Percentiles rank a stretch among this genome's conserved stretches.
phyloP scores from a whole-genome alignment of 1,140 invertebrate species.

The Drosophila quadrilineata region DNA sequence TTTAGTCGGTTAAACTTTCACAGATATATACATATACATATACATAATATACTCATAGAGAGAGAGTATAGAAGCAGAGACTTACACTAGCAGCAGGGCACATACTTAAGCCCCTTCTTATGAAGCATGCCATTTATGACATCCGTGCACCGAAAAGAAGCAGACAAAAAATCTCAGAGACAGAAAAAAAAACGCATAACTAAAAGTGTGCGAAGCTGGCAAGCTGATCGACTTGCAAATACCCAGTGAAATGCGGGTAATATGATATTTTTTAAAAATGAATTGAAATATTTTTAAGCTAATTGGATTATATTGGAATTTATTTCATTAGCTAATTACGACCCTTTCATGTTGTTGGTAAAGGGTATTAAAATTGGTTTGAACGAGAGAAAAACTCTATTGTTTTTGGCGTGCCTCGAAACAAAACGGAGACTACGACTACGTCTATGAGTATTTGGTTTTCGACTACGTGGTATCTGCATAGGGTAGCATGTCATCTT shows the following conservation, averaged over 20 bases:
- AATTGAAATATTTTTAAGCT: no score
- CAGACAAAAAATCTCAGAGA: conserved; percentile 3
- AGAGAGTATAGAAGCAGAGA: neutral
- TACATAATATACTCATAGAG: conserved; percentile 1
- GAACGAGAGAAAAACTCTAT: conserved; percentile 13
- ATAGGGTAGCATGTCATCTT: conserved; percentile 2
- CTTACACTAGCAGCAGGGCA: conserved; percentile 18
- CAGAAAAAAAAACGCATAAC: neutral
- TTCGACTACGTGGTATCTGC: neutral
- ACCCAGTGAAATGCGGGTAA: neutral
- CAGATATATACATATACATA: neutral
- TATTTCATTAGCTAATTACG: no score
- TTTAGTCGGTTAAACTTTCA: conserved; percentile 49
- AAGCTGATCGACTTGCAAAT: neutral
- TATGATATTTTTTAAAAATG: neutral
- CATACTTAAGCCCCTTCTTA: conserved; percentile 38
- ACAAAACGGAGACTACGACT: conserved; percentile 4
- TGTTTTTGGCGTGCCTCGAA: conserved; percentile 32
- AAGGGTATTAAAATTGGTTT: neutral
- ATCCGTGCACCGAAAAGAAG: conserved; percentile 56
- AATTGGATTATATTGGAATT: no score
- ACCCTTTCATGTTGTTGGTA: no score
- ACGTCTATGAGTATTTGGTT: neutral
- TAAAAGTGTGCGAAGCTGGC: neutral
- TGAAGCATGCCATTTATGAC: conserved; percentile 75